Base-by-base conservation (phyloP, 2,888 invertebrate species). In the Amphipyra tragopoginis region DNA sequence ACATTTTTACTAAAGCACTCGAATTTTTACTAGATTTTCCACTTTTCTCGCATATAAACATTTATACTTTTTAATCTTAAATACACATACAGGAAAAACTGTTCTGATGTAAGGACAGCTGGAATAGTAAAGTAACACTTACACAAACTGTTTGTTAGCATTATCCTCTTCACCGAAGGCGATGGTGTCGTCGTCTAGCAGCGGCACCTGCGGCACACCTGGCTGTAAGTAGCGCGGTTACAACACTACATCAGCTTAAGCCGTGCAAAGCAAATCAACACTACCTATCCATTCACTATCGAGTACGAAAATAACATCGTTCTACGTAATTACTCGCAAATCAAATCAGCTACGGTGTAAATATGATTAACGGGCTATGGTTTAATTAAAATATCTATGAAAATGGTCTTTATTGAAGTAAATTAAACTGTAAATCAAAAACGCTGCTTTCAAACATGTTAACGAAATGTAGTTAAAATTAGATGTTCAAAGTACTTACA, bases 101-200 rank as follows among this genome's bases (percentile, higher is more conserved):
- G 6, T 7, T 29, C 6, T 5, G 6, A 29, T 29, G 29, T 5
- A 29, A 29, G 29, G 7, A 29, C 29, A 29, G 29, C 45, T 55
- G 47, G 40, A 42, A 42, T 8, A 44, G 8, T 42, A 43, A 42
- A 9, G 13, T 52, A 26, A 21, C 26, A 92, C 94, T 93, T 74
- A 94, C 94, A 93, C 90, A 85, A 94, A 93, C 66, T 89, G 89
- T 73, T 95, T 95, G 60, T 82, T 87, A 21, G 91, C 92, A 55
- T 96, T 96, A 81, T 97, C 97, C 89, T 98, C 98, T 72, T 98
- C 98, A 0, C 98, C 98, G 82, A 98, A 98, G 45, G 97, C 97
- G 75, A 98, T 95, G 33, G 98, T 97, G 91, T 98, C 98, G 85
- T 98, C 98, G 80, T 97, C 97, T 84, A 98, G 96, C 81, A 98